Evolutionary conservation across 92 coral and sea anemone genomes (phyloP), one percentile per base, ranked within the genome.

Genomic region (Meandrina meandrites): DNA sequence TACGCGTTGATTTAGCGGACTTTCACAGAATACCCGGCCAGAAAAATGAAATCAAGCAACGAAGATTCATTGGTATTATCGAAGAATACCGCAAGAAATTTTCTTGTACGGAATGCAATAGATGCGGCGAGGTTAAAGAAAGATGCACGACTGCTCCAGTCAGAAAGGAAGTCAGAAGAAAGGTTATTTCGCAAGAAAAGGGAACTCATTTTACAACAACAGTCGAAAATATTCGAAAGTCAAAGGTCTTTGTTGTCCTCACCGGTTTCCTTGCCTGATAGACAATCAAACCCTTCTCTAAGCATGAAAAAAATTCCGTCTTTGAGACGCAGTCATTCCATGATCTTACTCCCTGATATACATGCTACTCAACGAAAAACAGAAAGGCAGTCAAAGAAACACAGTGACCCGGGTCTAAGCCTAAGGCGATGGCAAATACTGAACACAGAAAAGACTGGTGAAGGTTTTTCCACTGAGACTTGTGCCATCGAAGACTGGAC

Each of bases 161-260:
- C 72, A 42, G 77, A 82, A 50, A 69, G 50, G 32, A 69, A 30
- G 47, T 69, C 86, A 0, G 78, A 82, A 17, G 77, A 82, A 69
- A 82, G 86, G 17, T 81, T 68, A 66, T 68, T 81, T 42, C 85
- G 70, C 19, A 81, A 68, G 85, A 81, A 81, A 40, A n/a, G 62
- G 30, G 56, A 81, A 67, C 77, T 19, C 64, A 82, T 82, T 9
- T 47, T 82, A 48, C 86, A 68, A 47, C 77, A 78, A 30, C 86
- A 68, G 78, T 82, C 86, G 30, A 47, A 66, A 48, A 48, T 82
- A 11, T 71, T 80, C 1, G 58, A 70, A 28, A 47, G 36, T 19
- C 78, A 82, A 31, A 36, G 3, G 73, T 13, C 53, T 1, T 19
- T 81, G 58, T 56, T 57, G 27, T 81, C 84, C 18, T 42, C 53